Evolutionary conservation across 2,113 vertebrate genomes (phyloP).

Genomic region (Thryonomys swinderianus): DNA sequence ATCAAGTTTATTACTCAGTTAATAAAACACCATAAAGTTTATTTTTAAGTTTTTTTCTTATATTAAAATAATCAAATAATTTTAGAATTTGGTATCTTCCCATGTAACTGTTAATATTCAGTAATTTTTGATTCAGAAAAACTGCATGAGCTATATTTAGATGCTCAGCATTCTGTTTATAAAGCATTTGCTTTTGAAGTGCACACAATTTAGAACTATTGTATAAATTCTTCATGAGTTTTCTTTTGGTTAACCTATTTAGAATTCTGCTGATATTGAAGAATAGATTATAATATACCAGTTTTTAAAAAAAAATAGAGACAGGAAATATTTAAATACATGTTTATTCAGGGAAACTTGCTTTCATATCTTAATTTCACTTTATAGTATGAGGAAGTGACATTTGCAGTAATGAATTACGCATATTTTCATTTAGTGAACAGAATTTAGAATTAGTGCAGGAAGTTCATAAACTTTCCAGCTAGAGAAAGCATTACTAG

Average conservation of each 20-base stretch:
- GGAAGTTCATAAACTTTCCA: not conserved
- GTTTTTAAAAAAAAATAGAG: not conserved
- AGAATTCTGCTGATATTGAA: not conserved
- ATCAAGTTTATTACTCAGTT: not conserved
- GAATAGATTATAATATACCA: rapidly evolving
- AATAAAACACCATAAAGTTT: not conserved
- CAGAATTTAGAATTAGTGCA: not conserved
- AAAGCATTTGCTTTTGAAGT: not conserved
- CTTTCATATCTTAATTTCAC: conserved; percentile 9
- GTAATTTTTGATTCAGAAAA: not conserved
- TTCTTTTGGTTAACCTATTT: not conserved
- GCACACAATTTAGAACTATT: not conserved
- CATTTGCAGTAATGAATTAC: not conserved
- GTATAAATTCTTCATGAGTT: not conserved
- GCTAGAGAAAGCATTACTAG: not conserved
- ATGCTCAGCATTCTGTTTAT: not conserved
- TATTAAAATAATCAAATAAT: not conserved
- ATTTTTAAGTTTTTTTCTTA: not conserved
- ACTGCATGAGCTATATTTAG: not conserved
- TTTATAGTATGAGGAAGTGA: not conserved
- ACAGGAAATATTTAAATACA: not conserved
- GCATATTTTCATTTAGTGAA: not conserved
- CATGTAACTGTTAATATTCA: not conserved
- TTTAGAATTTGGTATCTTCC: not conserved
- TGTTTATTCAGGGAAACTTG: not conserved